Evolutionary conservation across 1,140 invertebrate genomes (phyloP).

Genomic region (Rhopalosiphum maidis): DNA sequence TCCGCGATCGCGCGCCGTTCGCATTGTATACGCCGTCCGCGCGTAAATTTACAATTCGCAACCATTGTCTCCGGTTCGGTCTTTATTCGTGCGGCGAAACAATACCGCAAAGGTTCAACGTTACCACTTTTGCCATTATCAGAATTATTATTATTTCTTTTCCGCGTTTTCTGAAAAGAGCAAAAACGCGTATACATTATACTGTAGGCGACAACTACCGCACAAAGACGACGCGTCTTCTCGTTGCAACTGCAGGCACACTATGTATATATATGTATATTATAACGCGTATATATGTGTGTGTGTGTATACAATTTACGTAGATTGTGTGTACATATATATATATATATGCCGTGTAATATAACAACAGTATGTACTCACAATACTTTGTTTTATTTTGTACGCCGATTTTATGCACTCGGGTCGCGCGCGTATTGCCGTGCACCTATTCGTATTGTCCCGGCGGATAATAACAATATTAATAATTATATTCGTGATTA

Average conservation of each 20-base stretch:
- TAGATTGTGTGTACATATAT: too few species aligned
- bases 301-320: too few species aligned
- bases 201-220: background rate
- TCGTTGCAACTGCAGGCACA: background rate
- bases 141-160: slow-evolving; percentile 4
- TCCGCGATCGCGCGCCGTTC: background rate
- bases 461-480: too few species aligned
- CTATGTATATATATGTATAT: background rate
- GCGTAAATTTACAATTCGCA: slow-evolving; percentile 32
- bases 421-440: too few species aligned
- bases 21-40: background rate
- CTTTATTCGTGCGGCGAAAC: slow-evolving; percentile 32
- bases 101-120: slow-evolving; percentile 49
- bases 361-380: background rate
- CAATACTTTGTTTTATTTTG: background rate
- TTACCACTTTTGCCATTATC: slow-evolving; percentile 50
- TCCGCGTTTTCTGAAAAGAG: background rate
- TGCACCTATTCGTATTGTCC: background rate
- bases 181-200: background rate
- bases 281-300: too few species aligned
- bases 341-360: background rate
- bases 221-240: background rate
- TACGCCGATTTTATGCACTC: background rate
- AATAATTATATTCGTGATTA: too few species aligned
- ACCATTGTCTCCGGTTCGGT: slow-evolving; percentile 15